phyloP scores from a whole-genome alignment of 2,888 invertebrate genomes.

The Idaea straminata region DNA sequence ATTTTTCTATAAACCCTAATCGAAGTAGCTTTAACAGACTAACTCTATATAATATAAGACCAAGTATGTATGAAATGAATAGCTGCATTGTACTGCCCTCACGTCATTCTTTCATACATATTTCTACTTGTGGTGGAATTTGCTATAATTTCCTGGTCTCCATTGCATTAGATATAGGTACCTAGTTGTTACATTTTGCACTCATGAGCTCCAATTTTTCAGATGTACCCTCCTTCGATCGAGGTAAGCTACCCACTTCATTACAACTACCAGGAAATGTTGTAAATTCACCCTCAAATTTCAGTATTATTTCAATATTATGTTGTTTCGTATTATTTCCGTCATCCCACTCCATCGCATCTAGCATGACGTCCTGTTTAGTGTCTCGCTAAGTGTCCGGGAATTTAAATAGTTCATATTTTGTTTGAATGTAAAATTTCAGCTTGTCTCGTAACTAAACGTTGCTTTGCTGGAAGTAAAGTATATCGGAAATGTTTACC shows the following conservation, averaged over 20 bases:
- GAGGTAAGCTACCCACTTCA: slow-evolving; percentile 70
- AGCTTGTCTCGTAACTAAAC: slow-evolving; percentile 22
- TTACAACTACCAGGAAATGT: slow-evolving; percentile 67
- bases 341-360: slow-evolving; percentile 24
- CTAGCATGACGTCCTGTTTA: slow-evolving; percentile 20
- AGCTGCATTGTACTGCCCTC: slow-evolving; percentile 72
- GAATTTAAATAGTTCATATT: slow-evolving; percentile 20
- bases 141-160: slow-evolving; percentile 64
- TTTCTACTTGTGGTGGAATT: slow-evolving; percentile 45
- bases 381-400: slow-evolving; percentile 1
- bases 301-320: slow-evolving; percentile 30
- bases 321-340: slow-evolving; percentile 18
- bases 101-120: slow-evolving; percentile 28
- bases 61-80: slow-evolving; percentile 43
- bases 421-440: slow-evolving; percentile 27
- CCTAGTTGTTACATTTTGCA: slow-evolving; percentile 32
- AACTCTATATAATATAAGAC: slow-evolving; percentile 6
- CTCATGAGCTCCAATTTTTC: slow-evolving; percentile 68
- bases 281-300: slow-evolving; percentile 53
- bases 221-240: slow-evolving; percentile 66
- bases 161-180: slow-evolving; percentile 34
- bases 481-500: slow-evolving; percentile 11
- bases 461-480: slow-evolving; percentile 26
- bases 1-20: neutral
- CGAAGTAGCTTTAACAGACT: neutral